Evolutionary conservation across 2,113 vertebrate genomes (phyloP).

Genomic region (Xenopus tropicalis): UCB_Xtro_10.0 CM004445.2:47604001-47604500

Average conservation of each 20-base stretch:
- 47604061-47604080: neutral
- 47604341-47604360: conserved; percentile 12
- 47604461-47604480: no score
- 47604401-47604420: no score
- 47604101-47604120: neutral
- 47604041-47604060: conserved; percentile 4
- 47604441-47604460: no score
- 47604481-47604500: no score
- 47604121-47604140: neutral
- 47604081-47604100: neutral
- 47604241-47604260: conserved; percentile 10
- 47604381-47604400: neutral
- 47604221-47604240: conserved; percentile 4
- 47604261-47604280: neutral
- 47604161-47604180: conserved; percentile 18
- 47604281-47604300: conserved; percentile 17
- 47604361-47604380: conserved; percentile 20
- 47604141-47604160: neutral
- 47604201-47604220: neutral
- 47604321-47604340: conserved; percentile 1
- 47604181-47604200: neutral
- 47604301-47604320: neutral
- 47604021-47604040: conserved; percentile 21
- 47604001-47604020: neutral
- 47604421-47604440: no score